These are phyloP conservation scores for Drosophila macrospina DNA, from an alignment of 2,888 invertebrate species.

Conservation along the genomic window DNA sequence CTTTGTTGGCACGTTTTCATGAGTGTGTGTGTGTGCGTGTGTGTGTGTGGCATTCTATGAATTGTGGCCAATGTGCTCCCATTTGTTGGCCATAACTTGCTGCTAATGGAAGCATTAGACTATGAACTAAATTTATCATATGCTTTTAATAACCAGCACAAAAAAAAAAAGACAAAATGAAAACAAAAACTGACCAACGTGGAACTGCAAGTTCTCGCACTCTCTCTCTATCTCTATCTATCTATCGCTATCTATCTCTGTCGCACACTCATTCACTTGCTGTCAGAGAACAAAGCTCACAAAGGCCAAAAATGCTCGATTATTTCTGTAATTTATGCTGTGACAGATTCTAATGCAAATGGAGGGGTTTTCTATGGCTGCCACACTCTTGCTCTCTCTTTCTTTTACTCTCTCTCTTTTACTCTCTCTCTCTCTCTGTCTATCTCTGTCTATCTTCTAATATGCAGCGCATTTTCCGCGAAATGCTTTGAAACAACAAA, in stretches of 20 bases:
- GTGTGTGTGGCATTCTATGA: neutral
- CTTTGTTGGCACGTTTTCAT: slow-evolving; percentile 1
- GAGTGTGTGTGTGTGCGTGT: neutral
- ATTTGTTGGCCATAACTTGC: slow-evolving; percentile 12
- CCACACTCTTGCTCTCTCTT: neutral
- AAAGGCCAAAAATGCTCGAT: slow-evolving; percentile 16
- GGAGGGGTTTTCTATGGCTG: neutral
- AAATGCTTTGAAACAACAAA: slow-evolving; percentile 60
- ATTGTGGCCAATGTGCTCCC: slow-evolving; percentile 12
- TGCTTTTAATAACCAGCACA: slow-evolving; percentile 21
- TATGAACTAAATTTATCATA: slow-evolving; percentile 23
- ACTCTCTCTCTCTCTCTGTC: neutral
- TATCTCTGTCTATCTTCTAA: slow-evolving; percentile 29
- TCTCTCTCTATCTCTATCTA: neutral
- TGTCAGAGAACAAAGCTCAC: slow-evolving; percentile 8
- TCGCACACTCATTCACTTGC: too few relatives aligned
- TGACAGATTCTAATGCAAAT: slow-evolving; percentile 30
- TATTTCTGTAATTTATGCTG: slow-evolving; percentile 33
- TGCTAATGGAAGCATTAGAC: slow-evolving; percentile 12
- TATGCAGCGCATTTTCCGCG: slow-evolving; percentile 56
- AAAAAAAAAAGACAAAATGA: too few relatives aligned
- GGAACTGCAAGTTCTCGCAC: neutral
- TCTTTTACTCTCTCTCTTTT: neutral
- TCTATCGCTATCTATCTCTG: neutral
- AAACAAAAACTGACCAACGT: neutral